These are phyloP conservation scores for Anas capensis DNA, from an alignment of 2,797 vertebrate species.

Conservation along the genomic window DNA sequence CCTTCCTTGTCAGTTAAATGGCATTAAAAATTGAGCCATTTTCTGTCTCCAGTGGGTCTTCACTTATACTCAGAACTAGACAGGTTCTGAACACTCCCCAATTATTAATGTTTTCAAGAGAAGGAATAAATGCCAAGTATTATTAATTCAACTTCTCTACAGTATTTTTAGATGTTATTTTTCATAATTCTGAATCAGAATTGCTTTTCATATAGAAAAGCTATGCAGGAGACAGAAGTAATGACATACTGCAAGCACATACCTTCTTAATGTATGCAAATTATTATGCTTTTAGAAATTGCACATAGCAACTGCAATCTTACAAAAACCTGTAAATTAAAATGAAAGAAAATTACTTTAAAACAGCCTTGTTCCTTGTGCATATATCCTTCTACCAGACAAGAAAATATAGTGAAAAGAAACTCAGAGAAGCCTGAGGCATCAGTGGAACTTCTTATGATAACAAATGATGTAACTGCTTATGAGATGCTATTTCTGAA, in stretches of 20 bases:
- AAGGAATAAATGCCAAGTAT: conserved; percentile 28
- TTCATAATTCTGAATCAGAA: conserved; percentile 23
- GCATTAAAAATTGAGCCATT: neutral
- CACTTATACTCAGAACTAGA: neutral
- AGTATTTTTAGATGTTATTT: neutral
- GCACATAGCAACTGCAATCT: conserved; percentile 36
- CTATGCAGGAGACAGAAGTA: neutral
- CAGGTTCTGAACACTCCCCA: neutral
- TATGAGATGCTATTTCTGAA: conserved; percentile 16
- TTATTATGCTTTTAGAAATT: conserved; percentile 41
- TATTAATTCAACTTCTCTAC: conserved; percentile 32
- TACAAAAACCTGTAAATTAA: conserved; percentile 51
- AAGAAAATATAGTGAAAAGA: conserved; percentile 46
- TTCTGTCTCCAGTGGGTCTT: conserved; percentile 5
- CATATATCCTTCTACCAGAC: conserved; percentile 30
- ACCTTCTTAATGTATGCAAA: conserved; percentile 54
- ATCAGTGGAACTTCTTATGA: conserved; percentile 33
- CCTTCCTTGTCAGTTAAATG: conserved; percentile 19
- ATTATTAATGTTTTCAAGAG: conserved; percentile 11
- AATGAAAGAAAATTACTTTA: conserved; percentile 64
- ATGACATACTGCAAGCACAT: neutral
- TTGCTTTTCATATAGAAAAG: conserved; percentile 35
- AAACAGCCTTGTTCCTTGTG: conserved; percentile 24
- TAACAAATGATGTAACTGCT: neutral
- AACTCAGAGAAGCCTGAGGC: neutral